Base-by-base conservation (phyloP, 2,797 vertebrate species). In the Lutjanus campechanus region DNA sequence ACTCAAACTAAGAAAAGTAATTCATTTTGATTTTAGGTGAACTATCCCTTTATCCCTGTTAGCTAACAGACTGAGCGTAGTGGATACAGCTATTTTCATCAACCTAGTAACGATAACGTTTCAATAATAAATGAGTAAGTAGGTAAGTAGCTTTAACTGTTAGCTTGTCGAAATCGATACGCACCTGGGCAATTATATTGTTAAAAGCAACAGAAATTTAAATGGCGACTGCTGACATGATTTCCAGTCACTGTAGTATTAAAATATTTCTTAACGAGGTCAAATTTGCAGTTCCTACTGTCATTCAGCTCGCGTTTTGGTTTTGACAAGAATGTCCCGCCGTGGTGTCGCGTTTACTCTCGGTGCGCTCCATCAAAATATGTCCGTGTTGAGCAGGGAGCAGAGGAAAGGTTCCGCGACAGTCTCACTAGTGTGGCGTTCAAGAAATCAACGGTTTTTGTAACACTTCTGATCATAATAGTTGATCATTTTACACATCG, bases 351-450 rank as follows among this genome's bases (percentile, higher is more conserved):
- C 46, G 13, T 58, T 4, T 3, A 2, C 5, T 15, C 9, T 5
- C 1, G 29, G 8, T 5, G 92, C 88, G 79, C 64, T 59, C 19
- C 80, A 58, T 29, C 79, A 92, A 93, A 95, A 95, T 85, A 93
- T 3, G 15, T 58, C 43, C 92, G 93, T 61, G 3, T 0, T 55
- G 51, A 63, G 12, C 47, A 20, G 11, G 4, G 1, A 1, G 0
- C 2, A n/a, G 7, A 47, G 13, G 0, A 13, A 66, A 51, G 6
- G 79, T 94, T 92, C 90, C 90, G 79, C 22, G 0, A 40, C 3
- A 46, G 1, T n/a, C 8, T 0, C 15, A 64, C 55, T 9, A 5
- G 36, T 51, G 79, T 13, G 10, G 46, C 58, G 1, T 88, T 89
- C 85, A 88, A 85, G 84, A 87, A 51, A 1, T 0, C 12, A n/a